Conservation (phyloP, 2,797 vertebrate species). For the Halcyon badia region DNA sequence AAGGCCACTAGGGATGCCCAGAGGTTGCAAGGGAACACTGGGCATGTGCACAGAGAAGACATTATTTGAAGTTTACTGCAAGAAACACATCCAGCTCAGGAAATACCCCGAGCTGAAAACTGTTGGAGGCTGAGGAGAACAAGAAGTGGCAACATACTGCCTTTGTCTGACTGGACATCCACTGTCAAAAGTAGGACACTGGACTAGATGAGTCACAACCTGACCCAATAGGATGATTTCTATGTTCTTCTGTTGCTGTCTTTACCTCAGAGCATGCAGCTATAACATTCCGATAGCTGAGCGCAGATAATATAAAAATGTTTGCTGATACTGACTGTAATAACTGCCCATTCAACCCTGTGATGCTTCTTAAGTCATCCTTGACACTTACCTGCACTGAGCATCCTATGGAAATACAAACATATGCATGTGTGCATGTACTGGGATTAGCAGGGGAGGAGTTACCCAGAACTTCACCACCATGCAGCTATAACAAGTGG, state of each 20-base stretch:
- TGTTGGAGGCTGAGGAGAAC: background rate
- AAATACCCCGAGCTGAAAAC: background rate
- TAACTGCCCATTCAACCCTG: background rate
- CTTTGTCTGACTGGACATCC: background rate
- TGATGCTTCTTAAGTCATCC: background rate
- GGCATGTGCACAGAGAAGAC: background rate
- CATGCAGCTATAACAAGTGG: background rate
- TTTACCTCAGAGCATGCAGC: background rate
- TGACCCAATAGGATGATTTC: background rate
- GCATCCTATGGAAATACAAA: background rate
- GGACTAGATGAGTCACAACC: background rate
- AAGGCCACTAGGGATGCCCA: background rate
- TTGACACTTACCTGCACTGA: rapidly evolving
- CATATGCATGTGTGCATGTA: rapidly evolving
- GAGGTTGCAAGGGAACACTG: background rate
- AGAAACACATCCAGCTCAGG: background rate
- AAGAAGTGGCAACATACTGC: background rate
- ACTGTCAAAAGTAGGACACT: background rate
- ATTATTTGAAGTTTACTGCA: background rate
- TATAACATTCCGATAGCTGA: background rate
- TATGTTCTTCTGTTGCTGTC: background rate
- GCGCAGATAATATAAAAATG: background rate
- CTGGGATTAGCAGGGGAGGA: background rate
- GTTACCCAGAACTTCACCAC: background rate
- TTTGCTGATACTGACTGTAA: background rate